Evolutionary conservation across 2,888 invertebrate species (phyloP), one percentile per base, ranked within the genome.

Genomic region (Falcaria lacertinaria): DNA sequence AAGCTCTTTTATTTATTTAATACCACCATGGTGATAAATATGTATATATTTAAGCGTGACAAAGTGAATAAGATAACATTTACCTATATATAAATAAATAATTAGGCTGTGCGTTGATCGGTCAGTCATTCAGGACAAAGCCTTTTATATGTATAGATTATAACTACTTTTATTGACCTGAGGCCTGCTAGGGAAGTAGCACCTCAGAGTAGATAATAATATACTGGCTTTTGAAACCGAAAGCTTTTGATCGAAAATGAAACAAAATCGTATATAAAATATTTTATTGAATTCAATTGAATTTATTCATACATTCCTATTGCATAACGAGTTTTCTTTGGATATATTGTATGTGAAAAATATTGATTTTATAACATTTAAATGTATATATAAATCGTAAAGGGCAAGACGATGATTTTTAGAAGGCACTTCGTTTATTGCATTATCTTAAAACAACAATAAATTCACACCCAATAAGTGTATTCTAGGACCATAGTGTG

Each of bases 321-420:
- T 39, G 33, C 35, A 34, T 46, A 42, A 40, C 17, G 33, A 17
- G 33, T 36, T 39, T 41, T 44, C 42, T 44, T 44, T 40, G 42
- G 41, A 43, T 42, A 48, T 39, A 38, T 38, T 38, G 40, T 44
- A 42, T 41, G 38, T 39, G 40, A 37, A 39, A 39, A 44, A 47
- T 44, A 61, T 51, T 38, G 36, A 37, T 50, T 54, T 52, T 52
- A 56, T 52, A 54, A 43, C 36, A 37, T 43, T n/a, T n/a, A n/a
- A n/a, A n/a, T n/a, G n/a, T n/a, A n/a, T 7, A 39, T 52, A 59
- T 56, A 64, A 54, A 53, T 56, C 57, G 54, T 59, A 55, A 60
- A 72, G 73, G 83, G 82, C 82, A 84, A 82, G 83, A 81, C 70
- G 69, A 61, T 57, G 60, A 28, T 28, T 65, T 71, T 61, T 36